Evolutionary conservation across 1,140 invertebrate genomes (phyloP).

Genomic region (Camponotus vicinus): DNA sequence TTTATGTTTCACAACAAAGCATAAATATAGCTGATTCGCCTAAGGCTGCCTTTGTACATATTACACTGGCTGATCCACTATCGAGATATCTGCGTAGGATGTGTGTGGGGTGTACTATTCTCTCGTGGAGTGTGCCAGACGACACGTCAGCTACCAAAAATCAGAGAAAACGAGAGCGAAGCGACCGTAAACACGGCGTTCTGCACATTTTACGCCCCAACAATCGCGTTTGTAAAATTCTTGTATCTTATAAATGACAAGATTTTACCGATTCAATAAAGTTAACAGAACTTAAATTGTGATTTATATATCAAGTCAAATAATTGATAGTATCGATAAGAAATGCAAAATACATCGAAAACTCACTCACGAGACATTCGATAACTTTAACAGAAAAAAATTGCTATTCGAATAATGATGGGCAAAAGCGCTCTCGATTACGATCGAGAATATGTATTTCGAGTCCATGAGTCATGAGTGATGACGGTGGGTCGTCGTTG

Average conservation of each 20-base stretch:
- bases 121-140: conserved; percentile 26
- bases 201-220: neutral
- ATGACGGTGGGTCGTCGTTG: conserved; percentile 75
- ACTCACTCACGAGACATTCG: neutral
- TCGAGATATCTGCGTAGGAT: conserved; percentile 79
- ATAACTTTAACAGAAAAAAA: neutral
- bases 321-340: neutral
- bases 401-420: conserved; percentile 51
- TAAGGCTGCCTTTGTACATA: conserved; percentile 78
- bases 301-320: neutral
- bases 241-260: neutral
- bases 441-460: conserved; percentile 78
- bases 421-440: conserved; percentile 55
- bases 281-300: neutral
- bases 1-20: conserved; percentile 82
- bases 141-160: conserved; percentile 59
- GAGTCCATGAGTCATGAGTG: conserved; percentile 80
- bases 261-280: neutral
- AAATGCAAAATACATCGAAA: neutral
- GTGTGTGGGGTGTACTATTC: conserved; percentile 41
- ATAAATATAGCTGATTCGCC: conserved; percentile 81
- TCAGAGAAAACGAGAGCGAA: conserved; percentile 57
- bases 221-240: neutral
- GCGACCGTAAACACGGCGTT: conserved; percentile 20
- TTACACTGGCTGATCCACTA: conserved; percentile 79